These are phyloP conservation scores for Metopia argyrocephala DNA, from an alignment of 2,888 invertebrate genomes.

Conservation along the genomic window DNA sequence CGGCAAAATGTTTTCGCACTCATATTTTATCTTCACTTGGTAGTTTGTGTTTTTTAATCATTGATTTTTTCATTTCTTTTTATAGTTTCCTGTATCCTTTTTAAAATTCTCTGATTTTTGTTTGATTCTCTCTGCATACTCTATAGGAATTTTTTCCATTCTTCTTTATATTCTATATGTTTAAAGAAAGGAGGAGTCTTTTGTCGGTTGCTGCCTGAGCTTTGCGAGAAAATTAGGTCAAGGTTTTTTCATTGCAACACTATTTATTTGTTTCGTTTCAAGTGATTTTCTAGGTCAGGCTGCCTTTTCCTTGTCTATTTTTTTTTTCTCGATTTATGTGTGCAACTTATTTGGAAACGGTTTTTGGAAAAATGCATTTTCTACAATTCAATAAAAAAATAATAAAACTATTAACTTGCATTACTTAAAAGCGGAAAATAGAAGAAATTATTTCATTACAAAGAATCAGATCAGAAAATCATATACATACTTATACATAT, in stretches of 20 bases:
- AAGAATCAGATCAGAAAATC: no score
- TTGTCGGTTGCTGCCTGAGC: constrained; percentile 37
- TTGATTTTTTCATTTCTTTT: not conserved
- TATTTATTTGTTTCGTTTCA: not conserved
- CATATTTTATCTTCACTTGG: not conserved
- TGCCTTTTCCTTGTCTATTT: no score
- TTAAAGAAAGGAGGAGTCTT: constrained; percentile 29
- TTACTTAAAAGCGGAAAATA: no score
- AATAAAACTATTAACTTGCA: no score
- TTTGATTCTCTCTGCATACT: constrained; percentile 17
- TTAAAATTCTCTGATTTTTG: not conserved
- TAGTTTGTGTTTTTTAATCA: not conserved
- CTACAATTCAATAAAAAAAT: no score
- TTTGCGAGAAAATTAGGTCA: constrained; percentile 48
- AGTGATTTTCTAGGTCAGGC: constrained; percentile 34
- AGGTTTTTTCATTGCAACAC: constrained; percentile 41
- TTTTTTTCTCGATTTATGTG: no score
- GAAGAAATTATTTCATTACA: no score
- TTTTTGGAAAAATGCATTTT: no score
- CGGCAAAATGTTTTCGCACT: constrained; percentile 8
- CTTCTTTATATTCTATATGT: not conserved
- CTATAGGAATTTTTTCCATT: not conserved
- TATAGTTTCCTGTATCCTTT: not conserved
- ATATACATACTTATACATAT: no score
- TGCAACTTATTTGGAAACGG: no score